These are phyloP conservation scores for Squalus acanthias DNA, from an alignment of 2,797 vertebrate genomes.

Conservation along the genomic window DNA sequence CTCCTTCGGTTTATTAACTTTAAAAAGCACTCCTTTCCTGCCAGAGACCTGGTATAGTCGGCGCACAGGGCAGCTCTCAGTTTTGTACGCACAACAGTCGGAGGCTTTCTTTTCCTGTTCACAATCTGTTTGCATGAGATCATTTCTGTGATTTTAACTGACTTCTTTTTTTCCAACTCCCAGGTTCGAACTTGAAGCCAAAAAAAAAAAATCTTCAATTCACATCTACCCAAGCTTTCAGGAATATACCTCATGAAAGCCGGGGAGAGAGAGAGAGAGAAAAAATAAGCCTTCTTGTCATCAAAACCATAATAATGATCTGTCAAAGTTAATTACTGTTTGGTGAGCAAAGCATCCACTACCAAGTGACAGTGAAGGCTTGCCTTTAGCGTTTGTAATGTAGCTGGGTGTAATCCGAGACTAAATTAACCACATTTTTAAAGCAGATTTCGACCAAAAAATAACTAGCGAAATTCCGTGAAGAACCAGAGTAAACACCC, in stretches of 20 bases:
- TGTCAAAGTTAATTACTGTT: slow-evolving; percentile 74
- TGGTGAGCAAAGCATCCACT: slow-evolving; percentile 66
- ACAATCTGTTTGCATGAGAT: slow-evolving; percentile 60
- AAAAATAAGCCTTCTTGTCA: slow-evolving; percentile 70
- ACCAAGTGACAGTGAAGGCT: slow-evolving; percentile 62
- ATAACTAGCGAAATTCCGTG: slow-evolving; percentile 45
- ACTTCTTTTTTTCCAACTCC: slow-evolving; percentile 44
- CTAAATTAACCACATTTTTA: slow-evolving; percentile 59
- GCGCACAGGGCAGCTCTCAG: slow-evolving; percentile 53
- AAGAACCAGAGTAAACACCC: slow-evolving; percentile 46
- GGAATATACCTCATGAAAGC: slow-evolving; percentile 68
- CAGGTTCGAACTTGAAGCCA: slow-evolving; percentile 57
- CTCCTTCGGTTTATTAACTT: slow-evolving; percentile 71
- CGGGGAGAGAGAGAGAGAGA: slow-evolving; percentile 41
- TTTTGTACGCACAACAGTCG: slow-evolving; percentile 47
- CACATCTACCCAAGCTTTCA: slow-evolving; percentile 55
- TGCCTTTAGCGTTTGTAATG: slow-evolving; percentile 55
- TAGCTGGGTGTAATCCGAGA: slow-evolving; percentile 62
- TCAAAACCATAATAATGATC: slow-evolving; percentile 76
- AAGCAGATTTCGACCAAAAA: slow-evolving; percentile 49
- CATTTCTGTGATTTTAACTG: slow-evolving; percentile 59
- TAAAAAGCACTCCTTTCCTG: slow-evolving; percentile 59
- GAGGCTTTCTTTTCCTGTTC: slow-evolving; percentile 50
- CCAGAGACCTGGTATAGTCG: slow-evolving; percentile 51
- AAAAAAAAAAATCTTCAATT: slow-evolving; percentile 59